phyloP scores from a whole-genome alignment of 2,888 invertebrate genomes.

The Nematopogon swammerdamellus region DNA sequence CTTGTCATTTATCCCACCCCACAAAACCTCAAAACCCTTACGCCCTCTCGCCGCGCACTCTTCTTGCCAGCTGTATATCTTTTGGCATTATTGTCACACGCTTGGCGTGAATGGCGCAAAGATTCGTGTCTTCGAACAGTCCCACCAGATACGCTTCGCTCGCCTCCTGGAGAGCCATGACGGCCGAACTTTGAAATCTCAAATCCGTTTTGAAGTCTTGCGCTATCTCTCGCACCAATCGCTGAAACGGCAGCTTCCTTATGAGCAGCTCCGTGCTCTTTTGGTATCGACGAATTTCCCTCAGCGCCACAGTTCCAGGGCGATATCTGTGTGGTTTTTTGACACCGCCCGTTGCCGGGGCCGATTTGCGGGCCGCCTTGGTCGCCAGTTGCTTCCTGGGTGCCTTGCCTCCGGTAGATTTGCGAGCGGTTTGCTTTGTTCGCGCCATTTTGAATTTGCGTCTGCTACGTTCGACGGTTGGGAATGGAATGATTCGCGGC shows the following conservation, averaged over 20 bases:
- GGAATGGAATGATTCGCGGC: background rate
- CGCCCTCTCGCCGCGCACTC: slow-evolving; percentile 35
- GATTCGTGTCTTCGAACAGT: slow-evolving; percentile 72
- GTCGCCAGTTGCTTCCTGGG: slow-evolving; percentile 68
- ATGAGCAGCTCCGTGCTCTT: slow-evolving; percentile 71
- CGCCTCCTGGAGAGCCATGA: slow-evolving; percentile 63
- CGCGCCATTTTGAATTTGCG: slow-evolving; percentile 70
- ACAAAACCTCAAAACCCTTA: slow-evolving; percentile 10
- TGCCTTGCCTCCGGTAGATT: slow-evolving; percentile 72
- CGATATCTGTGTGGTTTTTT: slow-evolving; percentile 72
- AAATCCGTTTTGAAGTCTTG: slow-evolving; percentile 72
- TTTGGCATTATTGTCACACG: slow-evolving; percentile 43
- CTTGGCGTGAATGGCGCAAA: slow-evolving; percentile 71
- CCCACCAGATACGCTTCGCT: slow-evolving; percentile 64
- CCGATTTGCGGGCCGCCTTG: slow-evolving; percentile 69
- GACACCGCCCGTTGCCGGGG: slow-evolving; percentile 69
- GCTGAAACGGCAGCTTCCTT: slow-evolving; percentile 69
- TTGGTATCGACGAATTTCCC: slow-evolving; percentile 71
- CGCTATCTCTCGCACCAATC: slow-evolving; percentile 69
- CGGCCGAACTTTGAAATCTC: slow-evolving; percentile 67
- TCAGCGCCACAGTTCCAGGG: slow-evolving; percentile 65
- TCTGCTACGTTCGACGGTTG: no score
- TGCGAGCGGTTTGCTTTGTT: slow-evolving; percentile 72
- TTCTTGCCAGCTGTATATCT: slow-evolving; percentile 33
- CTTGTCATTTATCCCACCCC: slow-evolving; percentile 26